These are phyloP conservation scores for Styela plicata DNA, from an alignment of 23 tunicate genomes.

Conservation along the genomic window DNA sequence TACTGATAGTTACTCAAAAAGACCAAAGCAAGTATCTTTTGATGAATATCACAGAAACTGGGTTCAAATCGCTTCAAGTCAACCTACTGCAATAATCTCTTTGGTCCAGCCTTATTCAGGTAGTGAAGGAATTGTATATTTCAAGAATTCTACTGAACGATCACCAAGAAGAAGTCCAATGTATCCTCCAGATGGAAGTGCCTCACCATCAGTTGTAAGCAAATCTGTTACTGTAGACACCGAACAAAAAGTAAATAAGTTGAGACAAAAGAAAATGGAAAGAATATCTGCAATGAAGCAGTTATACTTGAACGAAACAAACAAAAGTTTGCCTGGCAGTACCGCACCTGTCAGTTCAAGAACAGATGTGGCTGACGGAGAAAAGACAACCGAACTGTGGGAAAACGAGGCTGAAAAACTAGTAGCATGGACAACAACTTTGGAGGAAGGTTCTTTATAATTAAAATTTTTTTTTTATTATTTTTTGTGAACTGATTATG, in stretches of 20 bases:
- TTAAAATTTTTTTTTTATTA: not conserved
- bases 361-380: constrained; percentile 42
- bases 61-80: constrained; percentile 70
- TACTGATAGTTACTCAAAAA: constrained; percentile 1
- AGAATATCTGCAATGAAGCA: constrained; percentile 77
- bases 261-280: constrained; percentile 74
- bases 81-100: constrained; percentile 27
- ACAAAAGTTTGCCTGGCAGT: constrained; percentile 27
- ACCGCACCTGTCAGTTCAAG: constrained; percentile 60
- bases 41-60: constrained; percentile 69
- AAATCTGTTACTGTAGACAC: constrained; percentile 13
- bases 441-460: constrained; percentile 50
- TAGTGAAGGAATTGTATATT: not conserved
- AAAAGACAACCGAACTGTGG: constrained; percentile 44
- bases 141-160: not conserved
- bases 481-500: not conserved
- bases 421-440: constrained; percentile 66
- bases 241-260: constrained; percentile 36
- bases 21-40: constrained; percentile 81
- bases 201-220: constrained; percentile 4
- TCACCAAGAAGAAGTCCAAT: too few relatives aligned
- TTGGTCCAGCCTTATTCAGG: not conserved
- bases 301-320: constrained; percentile 55
- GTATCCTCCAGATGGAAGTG: not conserved
- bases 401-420: constrained; percentile 78